Conservation (phyloP, 2,113 vertebrate species). For the Nothobranchius kuhntae region DNA sequence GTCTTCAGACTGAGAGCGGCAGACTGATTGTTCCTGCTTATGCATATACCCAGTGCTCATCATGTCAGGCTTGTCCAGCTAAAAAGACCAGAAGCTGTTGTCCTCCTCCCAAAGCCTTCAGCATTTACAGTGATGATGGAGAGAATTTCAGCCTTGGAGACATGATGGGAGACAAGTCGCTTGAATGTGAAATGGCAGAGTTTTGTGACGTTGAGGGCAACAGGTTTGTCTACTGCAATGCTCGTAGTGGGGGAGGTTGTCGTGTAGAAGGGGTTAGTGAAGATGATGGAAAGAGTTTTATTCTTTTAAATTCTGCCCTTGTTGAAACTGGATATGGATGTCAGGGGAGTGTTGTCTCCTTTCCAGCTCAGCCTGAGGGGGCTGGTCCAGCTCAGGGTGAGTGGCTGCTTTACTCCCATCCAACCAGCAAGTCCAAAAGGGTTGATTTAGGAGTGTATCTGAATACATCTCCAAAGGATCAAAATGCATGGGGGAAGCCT, state of each 20-base stretch:
- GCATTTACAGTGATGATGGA: conserved; percentile 12
- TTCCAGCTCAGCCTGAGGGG: neutral
- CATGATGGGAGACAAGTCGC: neutral
- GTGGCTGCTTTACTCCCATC: conserved; percentile 21
- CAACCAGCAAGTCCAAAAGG: neutral
- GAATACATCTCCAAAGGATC: conserved; percentile 8
- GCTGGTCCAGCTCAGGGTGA: neutral
- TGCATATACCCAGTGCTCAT: neutral
- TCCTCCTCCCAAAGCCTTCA: neutral
- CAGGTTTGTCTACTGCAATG: conserved; percentile 14
- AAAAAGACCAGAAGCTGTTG: neutral
- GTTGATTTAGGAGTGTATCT: conserved; percentile 10
- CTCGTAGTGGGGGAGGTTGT: neutral
- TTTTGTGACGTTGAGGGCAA: neutral
- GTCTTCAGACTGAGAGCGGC: neutral
- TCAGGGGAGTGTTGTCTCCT: conserved; percentile 24
- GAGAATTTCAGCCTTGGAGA: neutral
- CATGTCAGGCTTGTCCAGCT: neutral
- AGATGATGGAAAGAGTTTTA: neutral
- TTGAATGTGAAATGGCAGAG: conserved; percentile 21
- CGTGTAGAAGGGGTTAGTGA: conserved; percentile 8
- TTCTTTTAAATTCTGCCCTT: neutral
- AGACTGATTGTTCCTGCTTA: conserved; percentile 14
- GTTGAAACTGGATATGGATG: conserved; percentile 12
- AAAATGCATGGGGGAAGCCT: conserved; percentile 1